Base-by-base conservation (phyloP, 2,888 invertebrate genomes). In the Vandiemenella viatica region DNA sequence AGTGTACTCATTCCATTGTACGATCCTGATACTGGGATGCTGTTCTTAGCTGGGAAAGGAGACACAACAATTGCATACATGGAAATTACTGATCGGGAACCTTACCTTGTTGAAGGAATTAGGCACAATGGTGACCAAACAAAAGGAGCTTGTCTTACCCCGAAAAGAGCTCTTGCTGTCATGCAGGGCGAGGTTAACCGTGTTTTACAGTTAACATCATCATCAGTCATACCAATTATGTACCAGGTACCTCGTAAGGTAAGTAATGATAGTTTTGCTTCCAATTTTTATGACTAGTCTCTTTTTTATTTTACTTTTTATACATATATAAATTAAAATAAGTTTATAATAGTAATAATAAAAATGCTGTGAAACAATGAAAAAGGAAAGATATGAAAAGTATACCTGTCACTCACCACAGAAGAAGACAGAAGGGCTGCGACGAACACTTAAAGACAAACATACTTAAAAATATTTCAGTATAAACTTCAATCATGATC, bases 131-230 rank as follows among this genome's bases (percentile, higher is more conserved):
- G 90, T n/a, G 92, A 93, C 61, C 95, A 95, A 66, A 91, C 91
- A 0, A 92, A 93, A 64, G 95, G 95, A 4, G 90, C 90, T 3
- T 90, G 91, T 59, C 65, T 95, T 53, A 84, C 93, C 43, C 90
- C 93, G 5, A 96, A 96, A 70, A 72, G 91, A 50, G 89, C 90
- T 0, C 69, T 96, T 37, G 82, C 86, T 58, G 90, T 95, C n/a
- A 96, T 96, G 95, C 86, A 89, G 58, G 93, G 92, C 1, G 96
- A 96, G 69, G 95, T 96, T 4, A 91, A 93, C 68, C 71, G 93
- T 55, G 75, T 96, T 43, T 70, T 95, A 48, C 87, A 95, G 61
- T 71, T 96, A 49, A 83, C 90, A 4, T 83, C 89, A 49, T 78
- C 80, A 49, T 79, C 85, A 55, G 87, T 96, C 40, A 80, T 92